Evolutionary conservation across 2,797 vertebrate species (phyloP).

Genomic region (Kryptolebias ocellatus): DNA sequence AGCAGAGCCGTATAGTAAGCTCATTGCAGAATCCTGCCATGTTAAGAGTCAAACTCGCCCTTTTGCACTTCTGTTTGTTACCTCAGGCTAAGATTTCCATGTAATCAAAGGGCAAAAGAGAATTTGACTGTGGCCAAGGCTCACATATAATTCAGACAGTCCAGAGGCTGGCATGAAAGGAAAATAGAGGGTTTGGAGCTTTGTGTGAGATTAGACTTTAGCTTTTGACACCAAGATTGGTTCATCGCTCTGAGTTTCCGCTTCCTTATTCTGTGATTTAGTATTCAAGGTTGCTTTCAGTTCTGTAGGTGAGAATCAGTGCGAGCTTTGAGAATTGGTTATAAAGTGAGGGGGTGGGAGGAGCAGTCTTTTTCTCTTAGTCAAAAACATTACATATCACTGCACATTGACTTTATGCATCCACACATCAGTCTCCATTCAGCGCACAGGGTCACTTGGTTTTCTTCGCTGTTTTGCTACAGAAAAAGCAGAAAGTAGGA

Average conservation of each 20-base stretch:
- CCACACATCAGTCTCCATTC: constrained; percentile 20
- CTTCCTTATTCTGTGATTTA: constrained; percentile 46
- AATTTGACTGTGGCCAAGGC: constrained; percentile 17
- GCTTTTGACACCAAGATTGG: constrained; percentile 51
- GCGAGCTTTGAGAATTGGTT: constrained; percentile 37
- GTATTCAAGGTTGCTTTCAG: constrained; percentile 58
- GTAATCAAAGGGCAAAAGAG: constrained; percentile 39
- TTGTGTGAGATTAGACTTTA: constrained; percentile 48
- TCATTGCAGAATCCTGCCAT: constrained; percentile 11
- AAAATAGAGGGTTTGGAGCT: constrained; percentile 36
- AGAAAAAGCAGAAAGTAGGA: constrained; percentile 4
- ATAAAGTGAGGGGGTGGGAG: constrained; percentile 20
- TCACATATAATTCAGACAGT: constrained; percentile 18
- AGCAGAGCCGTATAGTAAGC: neutral
- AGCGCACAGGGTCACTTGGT: constrained; percentile 26
- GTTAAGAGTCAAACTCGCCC: constrained; percentile 3
- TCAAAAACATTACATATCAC: constrained; percentile 34
- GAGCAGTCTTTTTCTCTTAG: constrained; percentile 37
- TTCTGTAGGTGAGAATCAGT: constrained; percentile 49
- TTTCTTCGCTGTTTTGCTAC: constrained; percentile 11
- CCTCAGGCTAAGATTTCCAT: constrained; percentile 17
- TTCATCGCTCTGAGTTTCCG: constrained; percentile 45
- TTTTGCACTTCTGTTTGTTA: constrained; percentile 17
- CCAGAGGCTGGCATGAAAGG: constrained; percentile 16
- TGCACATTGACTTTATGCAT: constrained; percentile 24